These are phyloP conservation scores for Hirtodrosophila confusa DNA, from an alignment of 2,888 invertebrate species.

Conservation along the genomic window DNA sequence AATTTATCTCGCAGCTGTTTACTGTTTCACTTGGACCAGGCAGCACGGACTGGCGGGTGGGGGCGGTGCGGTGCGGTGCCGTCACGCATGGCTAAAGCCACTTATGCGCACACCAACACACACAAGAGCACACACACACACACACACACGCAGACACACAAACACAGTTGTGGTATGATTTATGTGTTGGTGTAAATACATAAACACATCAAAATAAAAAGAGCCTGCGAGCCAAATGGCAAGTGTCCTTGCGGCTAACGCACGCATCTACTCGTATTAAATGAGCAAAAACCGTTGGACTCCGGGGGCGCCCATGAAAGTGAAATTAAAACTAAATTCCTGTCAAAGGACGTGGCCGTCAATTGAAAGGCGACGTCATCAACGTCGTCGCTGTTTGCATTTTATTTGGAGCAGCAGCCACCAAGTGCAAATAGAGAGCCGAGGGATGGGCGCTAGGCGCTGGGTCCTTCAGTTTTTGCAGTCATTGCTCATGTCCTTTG, in stretches of 20 bases:
- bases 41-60: slow-evolving; percentile 9
- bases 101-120: slow-evolving; percentile 62
- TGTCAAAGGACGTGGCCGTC: slow-evolving; percentile 58
- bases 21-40: slow-evolving; percentile 66
- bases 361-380: slow-evolving; percentile 58
- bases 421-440: slow-evolving; percentile 40
- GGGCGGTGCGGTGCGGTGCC: slow-evolving; percentile 12
- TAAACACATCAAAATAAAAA: slow-evolving; percentile 67
- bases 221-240: slow-evolving; percentile 23
- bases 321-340: slow-evolving; percentile 73
- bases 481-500: slow-evolving; percentile 69
- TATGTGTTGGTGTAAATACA: slow-evolving; percentile 74
- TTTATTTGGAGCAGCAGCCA: slow-evolving; percentile 51
- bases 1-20: slow-evolving; percentile 80
- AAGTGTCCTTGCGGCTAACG: slow-evolving; percentile 66
- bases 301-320: slow-evolving; percentile 49
- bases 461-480: slow-evolving; percentile 64
- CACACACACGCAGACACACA: slow-evolving; percentile 14
- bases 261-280: slow-evolving; percentile 53
- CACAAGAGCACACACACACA: slow-evolving; percentile 17
- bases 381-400: slow-evolving; percentile 53
- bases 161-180: slow-evolving; percentile 45
- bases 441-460: slow-evolving; percentile 22
- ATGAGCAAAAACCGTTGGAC: slow-evolving; percentile 58
- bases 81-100: slow-evolving; percentile 74